Percentiles rank a stretch among this genome's conserved stretches.
phyloP scores from a whole-genome alignment of 1,140 invertebrate genomes.

The Pseudomyrmex flavicornis region DNA sequence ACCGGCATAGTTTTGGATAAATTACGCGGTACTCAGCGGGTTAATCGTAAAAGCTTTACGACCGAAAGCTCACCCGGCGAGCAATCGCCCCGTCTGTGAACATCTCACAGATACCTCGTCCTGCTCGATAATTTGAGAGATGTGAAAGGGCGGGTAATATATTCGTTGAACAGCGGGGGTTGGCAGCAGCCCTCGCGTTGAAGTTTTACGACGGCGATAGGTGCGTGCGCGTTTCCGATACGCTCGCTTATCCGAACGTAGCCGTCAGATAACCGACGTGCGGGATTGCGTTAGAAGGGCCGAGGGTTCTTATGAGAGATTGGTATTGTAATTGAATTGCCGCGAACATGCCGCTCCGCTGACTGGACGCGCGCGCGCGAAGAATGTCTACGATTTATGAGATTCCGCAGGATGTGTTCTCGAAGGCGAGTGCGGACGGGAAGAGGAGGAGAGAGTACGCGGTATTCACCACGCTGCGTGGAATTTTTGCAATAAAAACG shows the following conservation, averaged over 20 bases:
- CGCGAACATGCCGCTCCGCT: conserved; percentile 15
- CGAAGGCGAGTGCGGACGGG: conserved; percentile 35
- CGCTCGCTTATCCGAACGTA: conserved; percentile 33
- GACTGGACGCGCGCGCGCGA: conserved; percentile 50
- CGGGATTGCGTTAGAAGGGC: conserved; percentile 30
- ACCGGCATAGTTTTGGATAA: background rate
- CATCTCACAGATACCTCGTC: background rate
- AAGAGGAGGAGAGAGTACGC: background rate
- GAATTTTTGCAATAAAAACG: conserved; percentile 67
- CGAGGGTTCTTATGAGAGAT: conserved; percentile 58
- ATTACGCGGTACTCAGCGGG: background rate
- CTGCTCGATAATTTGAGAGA: conserved; percentile 20
- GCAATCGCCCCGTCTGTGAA: background rate
- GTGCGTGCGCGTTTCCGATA: conserved; percentile 18
- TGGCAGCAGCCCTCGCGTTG: background rate
- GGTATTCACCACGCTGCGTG: conserved; percentile 10
- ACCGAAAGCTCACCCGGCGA: background rate
- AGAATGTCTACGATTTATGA: conserved; percentile 69
- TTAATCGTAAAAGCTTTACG: conserved; percentile 34
- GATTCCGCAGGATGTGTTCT: conserved; percentile 59
- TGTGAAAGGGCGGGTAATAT: conserved; percentile 23
- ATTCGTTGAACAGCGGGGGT: background rate
- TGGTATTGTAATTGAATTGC: conserved; percentile 71
- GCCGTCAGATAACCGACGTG: conserved; percentile 28
- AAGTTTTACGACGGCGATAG: conserved; percentile 34